A percentile compares a stretch with the other conserved stretches of the same genome.
Evolutionary conservation across 2,113 vertebrate species (phyloP).

Genomic region (Calcarius ornatus): DNA sequence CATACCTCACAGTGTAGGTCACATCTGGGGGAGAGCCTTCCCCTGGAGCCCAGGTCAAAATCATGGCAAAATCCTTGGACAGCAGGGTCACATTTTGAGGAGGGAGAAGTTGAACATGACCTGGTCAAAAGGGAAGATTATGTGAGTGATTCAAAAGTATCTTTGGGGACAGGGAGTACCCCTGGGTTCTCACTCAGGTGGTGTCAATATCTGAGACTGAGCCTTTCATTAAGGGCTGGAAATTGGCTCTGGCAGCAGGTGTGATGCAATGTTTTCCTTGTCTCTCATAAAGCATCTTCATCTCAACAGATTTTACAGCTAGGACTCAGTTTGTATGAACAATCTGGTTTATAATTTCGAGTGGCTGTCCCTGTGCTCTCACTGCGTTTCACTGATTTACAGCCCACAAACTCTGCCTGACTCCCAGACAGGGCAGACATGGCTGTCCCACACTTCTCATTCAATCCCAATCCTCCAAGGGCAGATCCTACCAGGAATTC

Average conservation of each 20-base stretch:
- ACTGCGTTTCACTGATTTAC: not conserved
- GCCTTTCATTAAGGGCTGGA: not conserved
- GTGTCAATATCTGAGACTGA: not conserved
- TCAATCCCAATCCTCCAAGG: not conserved
- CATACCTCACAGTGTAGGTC: slow-evolving; percentile 62
- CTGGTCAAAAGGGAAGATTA: not conserved
- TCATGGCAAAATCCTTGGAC: slow-evolving; percentile 64
- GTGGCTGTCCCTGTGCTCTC: not conserved
- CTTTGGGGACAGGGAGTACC: not conserved
- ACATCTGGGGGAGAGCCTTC: slow-evolving; percentile 16
- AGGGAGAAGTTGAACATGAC: not conserved
- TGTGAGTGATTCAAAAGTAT: not conserved
- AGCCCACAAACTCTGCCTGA: not conserved
- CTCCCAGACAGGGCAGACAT: accelerated
- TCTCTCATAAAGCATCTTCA: not conserved
- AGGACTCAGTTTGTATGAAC: not conserved
- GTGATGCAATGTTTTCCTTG: not conserved
- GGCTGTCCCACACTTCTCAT: not conserved
- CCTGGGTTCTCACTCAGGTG: not conserved
- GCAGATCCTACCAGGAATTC: not conserved
- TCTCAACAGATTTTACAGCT: not conserved
- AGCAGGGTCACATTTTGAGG: slow-evolving; percentile 66
- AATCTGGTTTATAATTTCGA: accelerated
- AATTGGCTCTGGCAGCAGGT: not conserved
- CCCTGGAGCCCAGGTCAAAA: slow-evolving; percentile 68